phyloP scores from a whole-genome alignment of 2,797 vertebrate genomes.

The Sebastes variabilis region DNA sequence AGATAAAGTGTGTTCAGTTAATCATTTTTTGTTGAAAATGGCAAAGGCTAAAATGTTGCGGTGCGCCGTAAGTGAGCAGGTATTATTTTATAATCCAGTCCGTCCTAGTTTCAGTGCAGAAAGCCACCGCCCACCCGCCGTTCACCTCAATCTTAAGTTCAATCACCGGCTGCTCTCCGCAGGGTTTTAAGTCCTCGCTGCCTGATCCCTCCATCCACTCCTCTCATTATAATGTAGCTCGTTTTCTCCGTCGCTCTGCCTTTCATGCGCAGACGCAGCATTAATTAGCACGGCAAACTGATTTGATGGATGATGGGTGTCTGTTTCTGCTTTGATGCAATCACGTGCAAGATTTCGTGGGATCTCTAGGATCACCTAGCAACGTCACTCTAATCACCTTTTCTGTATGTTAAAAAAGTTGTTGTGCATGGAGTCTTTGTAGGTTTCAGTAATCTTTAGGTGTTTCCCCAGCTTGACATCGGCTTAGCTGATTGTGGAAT shows the following conservation, averaged over 20 bases:
- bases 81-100: neutral
- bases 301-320: neutral
- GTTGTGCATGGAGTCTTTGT: neutral
- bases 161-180: neutral
- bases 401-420: neutral
- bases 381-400: neutral
- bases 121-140: neutral
- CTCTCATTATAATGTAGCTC: neutral
- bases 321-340: neutral
- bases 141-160: conserved; percentile 9
- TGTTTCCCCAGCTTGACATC: neutral
- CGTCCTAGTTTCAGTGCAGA: neutral
- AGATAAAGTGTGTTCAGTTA: neutral
- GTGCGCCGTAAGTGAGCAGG: neutral
- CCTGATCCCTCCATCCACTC: neutral
- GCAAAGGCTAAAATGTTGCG: neutral
- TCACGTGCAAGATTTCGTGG: too few relatives aligned
- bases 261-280: neutral
- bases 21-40: neutral
- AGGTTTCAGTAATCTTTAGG: neutral
- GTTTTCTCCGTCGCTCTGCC: neutral
- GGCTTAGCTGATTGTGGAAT: neutral
- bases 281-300: neutral
- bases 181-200: neutral
- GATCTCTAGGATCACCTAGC: neutral